Evolutionary conservation across 1,140 invertebrate genomes (phyloP), one percentile per base, ranked within the genome.

Genomic region (Polypedilum pembai): DNA sequence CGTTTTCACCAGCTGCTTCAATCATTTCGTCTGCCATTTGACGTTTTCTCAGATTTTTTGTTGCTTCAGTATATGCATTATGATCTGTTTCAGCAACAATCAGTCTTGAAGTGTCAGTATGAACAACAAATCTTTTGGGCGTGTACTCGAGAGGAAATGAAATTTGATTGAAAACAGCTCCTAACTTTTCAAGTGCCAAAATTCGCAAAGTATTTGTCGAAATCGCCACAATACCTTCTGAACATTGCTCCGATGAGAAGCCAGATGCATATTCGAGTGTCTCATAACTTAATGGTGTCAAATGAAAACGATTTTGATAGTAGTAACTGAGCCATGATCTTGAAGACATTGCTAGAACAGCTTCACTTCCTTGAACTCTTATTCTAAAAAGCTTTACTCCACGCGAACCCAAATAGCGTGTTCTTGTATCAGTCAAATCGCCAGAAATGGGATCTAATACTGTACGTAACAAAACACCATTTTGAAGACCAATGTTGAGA

Each of bases 211-310:
- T 99, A 79, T 99, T 99, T 0, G 94, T 94, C 0, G 96, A 98
- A 82, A 99, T 99, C 0, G 98, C 98, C 7, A 99, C 98, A 77
- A 99, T 98, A 77, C 97, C 98, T 84, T 99, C 98, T 0, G 96
- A 95, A 87, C 98, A 99, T 83, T 99, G 98, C 83, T 99, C 97
- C 75, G 84, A 80, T 77, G 85, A 82, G 74, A 80, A 99, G 10
- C 96, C 96, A 0, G 96, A 96, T 0, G 98, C 98, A 85, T 97
- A 98, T 81, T 99, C 98, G 20, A 99, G 83, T 72, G 93, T 93
- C 83, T 98, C 96, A 80, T 98, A 99, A 0, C 95, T 98, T 0
- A 99, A 82, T 1, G 97, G 96, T 0, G 96, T 98, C 8, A 99
- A 84, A 84, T 98, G 96, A 79, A 96, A 97, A 72, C 92, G 86